Evolutionary conservation across 2,888 invertebrate genomes (phyloP).

Genomic region (Melangyna quadrimaculata): DNA sequence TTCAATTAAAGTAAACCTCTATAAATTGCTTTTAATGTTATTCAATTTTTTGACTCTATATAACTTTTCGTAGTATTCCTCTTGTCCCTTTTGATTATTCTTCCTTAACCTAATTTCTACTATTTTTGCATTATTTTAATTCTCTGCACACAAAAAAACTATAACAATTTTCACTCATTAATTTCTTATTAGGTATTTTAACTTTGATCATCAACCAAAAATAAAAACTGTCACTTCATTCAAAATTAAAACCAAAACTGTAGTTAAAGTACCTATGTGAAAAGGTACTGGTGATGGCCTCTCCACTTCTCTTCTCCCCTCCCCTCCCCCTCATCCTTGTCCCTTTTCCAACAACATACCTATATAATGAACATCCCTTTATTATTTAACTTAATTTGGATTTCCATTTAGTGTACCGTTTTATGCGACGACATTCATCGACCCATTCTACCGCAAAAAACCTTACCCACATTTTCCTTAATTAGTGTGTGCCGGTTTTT

Average conservation of each 20-base stretch:
- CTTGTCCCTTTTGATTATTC: not conserved
- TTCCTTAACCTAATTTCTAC: not conserved
- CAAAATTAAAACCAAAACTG: constrained; percentile 4
- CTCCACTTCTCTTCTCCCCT: not conserved
- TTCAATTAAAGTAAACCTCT: no score
- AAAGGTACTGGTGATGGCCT: not conserved
- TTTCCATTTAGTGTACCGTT: constrained; percentile 33
- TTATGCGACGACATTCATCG: constrained; percentile 32
- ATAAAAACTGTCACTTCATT: constrained; percentile 21
- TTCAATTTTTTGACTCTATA: not conserved
- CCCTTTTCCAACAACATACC: not conserved
- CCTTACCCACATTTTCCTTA: constrained; percentile 51
- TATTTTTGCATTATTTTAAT: not conserved
- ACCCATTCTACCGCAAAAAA: constrained; percentile 30
- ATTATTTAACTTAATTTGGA: constrained; percentile 46
- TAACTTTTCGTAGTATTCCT: not conserved
- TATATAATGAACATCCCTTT: constrained; percentile 16
- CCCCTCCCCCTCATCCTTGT: not conserved
- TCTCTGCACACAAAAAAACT: not conserved
- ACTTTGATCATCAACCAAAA: constrained; percentile 6
- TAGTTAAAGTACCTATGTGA: no score
- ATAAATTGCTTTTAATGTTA: no score
- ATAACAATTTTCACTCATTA: constrained; percentile 9
- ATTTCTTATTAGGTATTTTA: constrained; percentile 15
- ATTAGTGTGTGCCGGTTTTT: constrained; percentile 47